Percentiles rank a stretch among this genome's conserved stretches.
Conservation (phyloP, 2,113 vertebrate species). For the Anas platyrhynchos region DNA sequence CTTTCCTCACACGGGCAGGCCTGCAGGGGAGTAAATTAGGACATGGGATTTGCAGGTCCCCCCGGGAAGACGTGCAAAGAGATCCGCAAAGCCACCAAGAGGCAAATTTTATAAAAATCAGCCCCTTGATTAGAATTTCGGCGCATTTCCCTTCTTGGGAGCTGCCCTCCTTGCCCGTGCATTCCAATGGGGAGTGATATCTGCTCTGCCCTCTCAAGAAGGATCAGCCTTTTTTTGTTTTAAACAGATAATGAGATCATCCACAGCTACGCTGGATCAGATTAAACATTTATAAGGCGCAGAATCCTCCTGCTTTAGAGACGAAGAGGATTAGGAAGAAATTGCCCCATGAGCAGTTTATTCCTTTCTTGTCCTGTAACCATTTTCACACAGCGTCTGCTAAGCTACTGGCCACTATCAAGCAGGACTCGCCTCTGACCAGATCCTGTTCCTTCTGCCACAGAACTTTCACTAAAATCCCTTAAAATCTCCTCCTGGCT, state of each 20-base stretch:
- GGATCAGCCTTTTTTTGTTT: neutral
- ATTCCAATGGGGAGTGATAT: neutral
- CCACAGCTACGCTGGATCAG: neutral
- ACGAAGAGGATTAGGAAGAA: neutral
- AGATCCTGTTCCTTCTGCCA: neutral
- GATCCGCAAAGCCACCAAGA: neutral
- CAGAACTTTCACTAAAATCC: neutral
- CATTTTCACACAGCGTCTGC: neutral
- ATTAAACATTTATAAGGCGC: neutral
- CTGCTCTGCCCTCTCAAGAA: neutral
- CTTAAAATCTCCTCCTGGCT: neutral
- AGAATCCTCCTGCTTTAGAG: neutral
- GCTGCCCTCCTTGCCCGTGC: rapidly evolving
- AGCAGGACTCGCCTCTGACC: neutral
- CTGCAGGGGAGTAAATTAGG: neutral
- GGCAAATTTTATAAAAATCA: neutral
- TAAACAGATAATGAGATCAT: neutral
- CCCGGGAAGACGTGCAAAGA: neutral
- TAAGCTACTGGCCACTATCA: neutral
- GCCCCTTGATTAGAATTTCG: neutral
- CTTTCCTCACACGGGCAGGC: neutral
- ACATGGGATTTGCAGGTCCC: neutral
- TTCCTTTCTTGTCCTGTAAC: neutral
- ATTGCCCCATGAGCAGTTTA: neutral
- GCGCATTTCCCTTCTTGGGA: neutral